Evolutionary conservation across 1,140 invertebrate genomes (phyloP), one percentile per base, ranked within the genome.

Genomic region (Leptopilina boulardi): DNA sequence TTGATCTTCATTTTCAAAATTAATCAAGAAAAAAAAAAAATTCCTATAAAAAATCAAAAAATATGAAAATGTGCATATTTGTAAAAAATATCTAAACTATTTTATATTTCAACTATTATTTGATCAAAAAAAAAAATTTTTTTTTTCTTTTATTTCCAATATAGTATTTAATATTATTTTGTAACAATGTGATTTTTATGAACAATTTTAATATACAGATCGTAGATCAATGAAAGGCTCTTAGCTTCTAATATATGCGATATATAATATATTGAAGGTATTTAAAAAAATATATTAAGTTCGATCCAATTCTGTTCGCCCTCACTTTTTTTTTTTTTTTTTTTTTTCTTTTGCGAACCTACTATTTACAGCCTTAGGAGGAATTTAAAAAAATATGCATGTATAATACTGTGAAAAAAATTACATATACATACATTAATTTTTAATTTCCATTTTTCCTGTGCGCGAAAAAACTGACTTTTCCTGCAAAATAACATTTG

Each of bases 241-340:
- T n/a, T 47, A 47, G 47, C 34, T 51, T 51, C 47, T 51, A 51
- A 51, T 51, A 51, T n/a, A 5, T n/a, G 6, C n/a, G 47, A 2
- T 51, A 18, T 18, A 8, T 18, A n/a, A n/a, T n/a, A n/a, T 47
- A 51, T 51, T 66, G 23, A 23, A 66, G n/a, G 11, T 30, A 66
- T 66, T 66, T n/a, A 26, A 66, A 66, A 23, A 66, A 66, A 26
- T 66, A 66, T 66, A 66, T 66, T 66, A 66, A 30, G 56, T 66
- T 30, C 13, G 13, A 66, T n/a, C 59, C 8, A 13, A 5, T 59
- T 30, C 15, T 66, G 59, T n/a, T 66, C 23, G 13, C 26, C 23
- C 11, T 15, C 59, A 66, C 6, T 15, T 34, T 5, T 6, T 6
- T n/a, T 15, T 5, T 66, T 30, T 66, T 66, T n/a, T n/a, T n/a